These are phyloP conservation scores for Rhagonycha lutea DNA, from an alignment of 2,888 invertebrate genomes.

Conservation along the genomic window DNA sequence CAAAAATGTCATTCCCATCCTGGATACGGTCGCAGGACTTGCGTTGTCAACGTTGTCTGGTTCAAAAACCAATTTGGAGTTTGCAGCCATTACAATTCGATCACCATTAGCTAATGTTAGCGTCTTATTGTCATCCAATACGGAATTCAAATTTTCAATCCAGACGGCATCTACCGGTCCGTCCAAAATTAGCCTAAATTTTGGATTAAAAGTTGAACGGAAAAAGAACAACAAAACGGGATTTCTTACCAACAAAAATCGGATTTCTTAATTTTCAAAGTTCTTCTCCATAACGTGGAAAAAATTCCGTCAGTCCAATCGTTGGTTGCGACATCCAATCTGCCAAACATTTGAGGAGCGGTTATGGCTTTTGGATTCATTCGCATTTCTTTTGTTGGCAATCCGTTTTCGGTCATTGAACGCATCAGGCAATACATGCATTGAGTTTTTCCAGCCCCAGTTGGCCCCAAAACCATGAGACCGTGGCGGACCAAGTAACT, in stretches of 20 bases:
- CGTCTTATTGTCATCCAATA: slow-evolving; percentile 89
- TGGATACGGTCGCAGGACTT: slow-evolving; percentile 87
- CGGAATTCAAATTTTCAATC: slow-evolving; percentile 93
- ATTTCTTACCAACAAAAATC: slow-evolving; percentile 69
- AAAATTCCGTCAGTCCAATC: slow-evolving; percentile 96
- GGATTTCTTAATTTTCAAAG: slow-evolving; percentile 74
- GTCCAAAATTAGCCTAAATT: slow-evolving; percentile 68
- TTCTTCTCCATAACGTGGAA: slow-evolving; percentile 85
- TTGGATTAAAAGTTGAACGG: background rate
- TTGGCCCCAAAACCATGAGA: slow-evolving; percentile 87
- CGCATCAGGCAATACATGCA: slow-evolving; percentile 80
- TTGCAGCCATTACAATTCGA: slow-evolving; percentile 87
- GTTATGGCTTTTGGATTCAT: slow-evolving; percentile 95
- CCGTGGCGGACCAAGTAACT: slow-evolving; percentile 87
- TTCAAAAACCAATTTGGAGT: slow-evolving; percentile 85
- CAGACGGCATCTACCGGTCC: slow-evolving; percentile 93
- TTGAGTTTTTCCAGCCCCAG: slow-evolving; percentile 84
- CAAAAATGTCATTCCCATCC: slow-evolving; percentile 91
- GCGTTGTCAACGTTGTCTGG: slow-evolving; percentile 92
- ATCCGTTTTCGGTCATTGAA: slow-evolving; percentile 77
- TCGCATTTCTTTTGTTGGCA: slow-evolving; percentile 80
- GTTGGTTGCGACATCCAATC: slow-evolving; percentile 86
- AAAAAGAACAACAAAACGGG: background rate
- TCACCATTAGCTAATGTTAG: slow-evolving; percentile 89
- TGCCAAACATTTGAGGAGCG: slow-evolving; percentile 90